phyloP scores from a whole-genome alignment of 2,797 vertebrate genomes.

The Stomatorhinus walkeri region DNA sequence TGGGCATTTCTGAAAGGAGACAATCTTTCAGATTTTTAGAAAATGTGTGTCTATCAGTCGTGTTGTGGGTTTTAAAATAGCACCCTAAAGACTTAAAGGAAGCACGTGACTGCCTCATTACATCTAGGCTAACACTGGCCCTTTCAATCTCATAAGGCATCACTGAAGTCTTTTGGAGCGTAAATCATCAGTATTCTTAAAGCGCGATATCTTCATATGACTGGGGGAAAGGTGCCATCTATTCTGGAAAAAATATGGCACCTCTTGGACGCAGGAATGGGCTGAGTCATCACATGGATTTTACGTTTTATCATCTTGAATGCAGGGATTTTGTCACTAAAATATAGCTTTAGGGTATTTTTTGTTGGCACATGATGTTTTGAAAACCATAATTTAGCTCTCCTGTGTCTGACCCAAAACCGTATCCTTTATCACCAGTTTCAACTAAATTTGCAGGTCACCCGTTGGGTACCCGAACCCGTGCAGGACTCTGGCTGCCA shows the following conservation, averaged over 20 bases:
- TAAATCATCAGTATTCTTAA: background rate
- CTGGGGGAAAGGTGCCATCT: background rate
- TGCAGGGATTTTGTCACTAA: no score
- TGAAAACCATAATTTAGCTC: no score
- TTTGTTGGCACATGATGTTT: no score
- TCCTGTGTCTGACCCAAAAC: no score
- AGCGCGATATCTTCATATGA: background rate
- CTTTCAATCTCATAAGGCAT: background rate
- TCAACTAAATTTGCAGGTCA: no score
- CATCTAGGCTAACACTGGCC: background rate
- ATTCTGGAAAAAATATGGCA: background rate
- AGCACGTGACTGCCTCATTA: background rate
- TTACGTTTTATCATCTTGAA: no score
- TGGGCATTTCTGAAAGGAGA: background rate
- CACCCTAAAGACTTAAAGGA: background rate
- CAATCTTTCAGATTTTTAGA: background rate
- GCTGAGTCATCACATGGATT: background rate
- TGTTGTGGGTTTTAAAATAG: background rate
- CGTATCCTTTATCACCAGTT: no score
- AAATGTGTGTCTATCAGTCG: background rate
- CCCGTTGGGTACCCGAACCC: no score
- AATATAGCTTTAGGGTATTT: no score
- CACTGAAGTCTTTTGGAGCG: background rate
- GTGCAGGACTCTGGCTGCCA: no score
- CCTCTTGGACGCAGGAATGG: background rate